These are phyloP conservation scores for Hyla sarda DNA, from an alignment of 2,113 vertebrate species.

Conservation along the genomic window DNA sequence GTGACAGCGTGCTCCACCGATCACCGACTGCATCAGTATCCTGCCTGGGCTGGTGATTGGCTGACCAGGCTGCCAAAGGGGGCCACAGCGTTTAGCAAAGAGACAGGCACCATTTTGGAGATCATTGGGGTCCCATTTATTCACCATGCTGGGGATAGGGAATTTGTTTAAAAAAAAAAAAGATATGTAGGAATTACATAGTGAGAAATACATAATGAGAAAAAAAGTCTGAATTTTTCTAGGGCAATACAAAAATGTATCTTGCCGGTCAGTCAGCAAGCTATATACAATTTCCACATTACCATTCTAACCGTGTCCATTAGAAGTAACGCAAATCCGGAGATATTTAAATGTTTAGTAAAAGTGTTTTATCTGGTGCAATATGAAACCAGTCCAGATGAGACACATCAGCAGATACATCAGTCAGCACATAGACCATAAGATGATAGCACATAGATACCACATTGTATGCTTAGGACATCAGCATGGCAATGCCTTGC, in stretches of 20 bases:
- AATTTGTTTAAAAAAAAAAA: not conserved
- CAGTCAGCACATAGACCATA: not conserved
- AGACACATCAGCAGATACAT: not conserved
- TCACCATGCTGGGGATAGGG: no score
- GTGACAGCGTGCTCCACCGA: no score
- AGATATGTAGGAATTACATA: not conserved
- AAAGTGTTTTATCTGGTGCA: not conserved
- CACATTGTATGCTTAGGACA: not conserved
- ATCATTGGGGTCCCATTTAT: no score
- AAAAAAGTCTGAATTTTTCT: not conserved
- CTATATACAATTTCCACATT: not conserved
- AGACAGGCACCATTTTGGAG: no score
- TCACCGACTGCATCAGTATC: no score
- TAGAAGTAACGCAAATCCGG: not conserved
- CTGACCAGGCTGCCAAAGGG: no score
- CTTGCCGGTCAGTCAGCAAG: not conserved
- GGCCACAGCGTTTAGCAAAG: no score
- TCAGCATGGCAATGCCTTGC: no score
- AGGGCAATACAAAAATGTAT: not conserved
- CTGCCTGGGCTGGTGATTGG: no score
- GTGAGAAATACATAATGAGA: no score
- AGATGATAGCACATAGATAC: no score
- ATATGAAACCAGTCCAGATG: not conserved
- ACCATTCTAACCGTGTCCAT: not conserved
- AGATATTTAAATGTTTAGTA: not conserved